Conservation (phyloP, 2,113 vertebrate species). For the Serinus canaria region DNA sequence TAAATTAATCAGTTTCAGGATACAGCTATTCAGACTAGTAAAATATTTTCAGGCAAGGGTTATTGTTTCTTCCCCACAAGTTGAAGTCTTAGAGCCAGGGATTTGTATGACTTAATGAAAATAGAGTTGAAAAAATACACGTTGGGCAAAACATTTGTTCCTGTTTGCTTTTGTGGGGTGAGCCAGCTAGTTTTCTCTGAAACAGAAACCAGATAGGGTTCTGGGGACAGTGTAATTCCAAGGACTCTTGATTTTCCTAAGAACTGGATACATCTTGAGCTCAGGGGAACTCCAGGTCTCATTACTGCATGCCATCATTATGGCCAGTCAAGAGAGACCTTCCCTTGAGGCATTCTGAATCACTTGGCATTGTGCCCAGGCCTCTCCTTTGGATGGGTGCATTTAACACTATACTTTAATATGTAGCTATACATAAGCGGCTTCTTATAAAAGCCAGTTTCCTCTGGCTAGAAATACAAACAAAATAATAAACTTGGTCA, state of each 20-base stretch:
- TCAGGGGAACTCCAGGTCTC: background rate
- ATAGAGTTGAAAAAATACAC: background rate
- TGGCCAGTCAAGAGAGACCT: background rate
- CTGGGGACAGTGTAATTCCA: background rate
- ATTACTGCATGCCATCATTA: background rate
- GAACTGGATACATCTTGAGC: background rate
- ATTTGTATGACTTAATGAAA: background rate
- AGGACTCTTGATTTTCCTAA: background rate
- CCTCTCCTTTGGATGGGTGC: background rate
- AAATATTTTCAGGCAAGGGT: background rate
- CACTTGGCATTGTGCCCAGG: background rate
- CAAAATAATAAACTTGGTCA: background rate
- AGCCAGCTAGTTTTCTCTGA: background rate
- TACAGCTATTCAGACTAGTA: background rate
- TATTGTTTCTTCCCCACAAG: background rate
- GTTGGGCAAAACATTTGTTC: background rate
- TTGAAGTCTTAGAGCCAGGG: background rate
- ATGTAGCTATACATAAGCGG: background rate
- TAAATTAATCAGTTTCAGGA: background rate
- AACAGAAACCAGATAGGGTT: background rate
- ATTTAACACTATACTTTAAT: background rate
- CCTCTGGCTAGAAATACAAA: background rate
- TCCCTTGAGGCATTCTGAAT: background rate
- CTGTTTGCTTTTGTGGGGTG: background rate
- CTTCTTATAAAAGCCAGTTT: background rate